These are phyloP conservation scores for Chlorocebus sabaeus DNA, from an alignment of 2,113 vertebrate genomes.

Conservation along the genomic window DNA sequence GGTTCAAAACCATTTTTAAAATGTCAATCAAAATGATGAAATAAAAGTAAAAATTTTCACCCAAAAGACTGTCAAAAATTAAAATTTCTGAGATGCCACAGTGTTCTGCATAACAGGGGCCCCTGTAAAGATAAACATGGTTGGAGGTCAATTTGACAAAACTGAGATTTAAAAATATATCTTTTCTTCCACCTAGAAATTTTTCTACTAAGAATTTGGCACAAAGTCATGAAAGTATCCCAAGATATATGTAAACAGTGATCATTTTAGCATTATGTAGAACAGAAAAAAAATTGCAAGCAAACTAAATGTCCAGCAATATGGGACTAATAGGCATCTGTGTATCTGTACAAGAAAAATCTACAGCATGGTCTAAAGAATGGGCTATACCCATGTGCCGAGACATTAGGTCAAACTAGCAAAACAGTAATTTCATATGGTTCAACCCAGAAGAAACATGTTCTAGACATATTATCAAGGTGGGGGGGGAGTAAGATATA, in stretches of 20 bases:
- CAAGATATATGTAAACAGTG: not conserved
- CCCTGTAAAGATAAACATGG: not conserved
- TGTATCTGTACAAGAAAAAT: not conserved
- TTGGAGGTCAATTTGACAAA: not conserved
- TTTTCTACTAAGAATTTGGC: not conserved
- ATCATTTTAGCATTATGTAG: not conserved
- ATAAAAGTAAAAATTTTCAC: not conserved
- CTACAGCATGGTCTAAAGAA: not conserved
- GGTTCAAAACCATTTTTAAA: not conserved
- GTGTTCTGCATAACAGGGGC: not conserved
- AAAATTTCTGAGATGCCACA: not conserved
- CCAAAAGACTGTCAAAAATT: not conserved
- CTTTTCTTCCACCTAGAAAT: not conserved
- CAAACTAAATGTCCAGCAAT: not conserved
- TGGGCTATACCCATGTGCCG: not conserved
- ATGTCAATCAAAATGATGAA: not conserved
- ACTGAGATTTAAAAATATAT: not conserved
- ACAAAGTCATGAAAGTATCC: not conserved
- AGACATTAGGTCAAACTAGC: not conserved
- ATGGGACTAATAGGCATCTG: not conserved
- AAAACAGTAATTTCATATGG: not conserved
- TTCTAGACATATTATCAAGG: not conserved
- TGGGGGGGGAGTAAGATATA: not conserved
- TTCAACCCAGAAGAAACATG: not conserved
- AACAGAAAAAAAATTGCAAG: not conserved